Base-by-base conservation (phyloP, 2,797 vertebrate genomes). In the Oryzias sinensis region DNA sequence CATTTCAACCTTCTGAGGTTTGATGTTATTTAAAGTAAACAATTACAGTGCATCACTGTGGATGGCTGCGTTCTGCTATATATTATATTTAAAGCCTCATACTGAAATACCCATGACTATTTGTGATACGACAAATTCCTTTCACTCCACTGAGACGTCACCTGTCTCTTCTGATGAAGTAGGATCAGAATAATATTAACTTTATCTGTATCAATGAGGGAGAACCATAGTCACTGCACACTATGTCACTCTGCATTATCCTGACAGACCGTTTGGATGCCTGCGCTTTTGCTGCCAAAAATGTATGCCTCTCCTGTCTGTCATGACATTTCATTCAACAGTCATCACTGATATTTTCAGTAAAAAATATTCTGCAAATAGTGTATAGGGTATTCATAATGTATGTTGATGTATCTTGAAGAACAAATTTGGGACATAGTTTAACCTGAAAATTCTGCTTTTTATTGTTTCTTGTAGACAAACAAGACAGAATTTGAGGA, bases 81-180 rank as follows among this genome's bases (percentile, higher is more conserved):
- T 0, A 4, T 11, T 2, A 37, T 37, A 37, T 37, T 37, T 37
- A 37, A 37, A 37, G 33, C 33, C 2, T 37, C 33, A 37, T 8
- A 37, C 33, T 37, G 13, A 48, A 24, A 48, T 25, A 6, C 1
- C 7, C 4, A 22, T n/a, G 64, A 18, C 24, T 43, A 18, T 57
- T 40, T 33, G 8, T 71, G 53, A 70, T 37, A 24, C 58, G 59
- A 13, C 50, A 33, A 51, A 65, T 41, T 53, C 57, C 49, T 73
- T 62, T 61, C 33, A 2, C 25, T 64, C 63, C 71, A 78, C 58
- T 80, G 61, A 44, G 69, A 85, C 52, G 59, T 87, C 75, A 81
- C 84, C 77, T 80, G 79, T 81, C 64, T 70, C 69, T 76, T 80
- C 59, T 58, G 63, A 81, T 82, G 73, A 82, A 74, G 57, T 66